Conservation (phyloP, 2,888 invertebrate genomes). For the Luperina testacea region DNA sequence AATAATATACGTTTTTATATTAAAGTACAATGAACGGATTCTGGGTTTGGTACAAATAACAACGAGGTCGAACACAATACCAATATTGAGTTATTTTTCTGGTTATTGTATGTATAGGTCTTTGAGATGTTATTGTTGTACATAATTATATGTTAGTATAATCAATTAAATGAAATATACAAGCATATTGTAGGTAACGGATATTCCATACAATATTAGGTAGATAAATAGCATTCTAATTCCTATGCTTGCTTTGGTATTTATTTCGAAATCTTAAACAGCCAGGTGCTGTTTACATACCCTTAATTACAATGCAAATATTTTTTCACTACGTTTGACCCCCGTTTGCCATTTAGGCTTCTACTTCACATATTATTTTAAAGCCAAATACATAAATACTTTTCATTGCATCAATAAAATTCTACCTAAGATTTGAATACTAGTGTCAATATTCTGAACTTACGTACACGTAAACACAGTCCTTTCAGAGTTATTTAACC, state of each 20-base stretch:
- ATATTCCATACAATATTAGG: not conserved
- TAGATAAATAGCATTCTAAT: not conserved
- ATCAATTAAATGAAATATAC: not conserved
- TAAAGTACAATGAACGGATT: conserved; percentile 52
- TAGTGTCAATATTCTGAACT: not conserved
- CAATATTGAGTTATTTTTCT: not conserved
- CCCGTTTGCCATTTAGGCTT: conserved; percentile 19
- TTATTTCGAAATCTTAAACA: conserved; percentile 12
- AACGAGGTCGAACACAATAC: not conserved
- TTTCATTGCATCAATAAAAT: not conserved
- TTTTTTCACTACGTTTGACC: conserved; percentile 24
- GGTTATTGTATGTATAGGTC: not conserved
- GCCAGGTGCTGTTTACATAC: conserved; percentile 18
- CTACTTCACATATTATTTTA: not conserved
- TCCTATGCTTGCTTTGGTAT: not conserved
- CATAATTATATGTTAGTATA: not conserved
- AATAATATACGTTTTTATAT: conserved; percentile 36
- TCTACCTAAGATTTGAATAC: not conserved
- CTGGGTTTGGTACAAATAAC: not conserved
- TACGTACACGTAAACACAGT: not conserved
- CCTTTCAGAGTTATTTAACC: not conserved
- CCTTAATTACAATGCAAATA: conserved; percentile 54
- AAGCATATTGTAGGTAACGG: not conserved
- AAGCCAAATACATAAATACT: not conserved
- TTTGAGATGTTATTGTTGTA: not conserved